These are phyloP conservation scores for Delichon dasypus DNA, from an alignment of 2,797 vertebrate genomes.

Conservation along the genomic window DNA sequence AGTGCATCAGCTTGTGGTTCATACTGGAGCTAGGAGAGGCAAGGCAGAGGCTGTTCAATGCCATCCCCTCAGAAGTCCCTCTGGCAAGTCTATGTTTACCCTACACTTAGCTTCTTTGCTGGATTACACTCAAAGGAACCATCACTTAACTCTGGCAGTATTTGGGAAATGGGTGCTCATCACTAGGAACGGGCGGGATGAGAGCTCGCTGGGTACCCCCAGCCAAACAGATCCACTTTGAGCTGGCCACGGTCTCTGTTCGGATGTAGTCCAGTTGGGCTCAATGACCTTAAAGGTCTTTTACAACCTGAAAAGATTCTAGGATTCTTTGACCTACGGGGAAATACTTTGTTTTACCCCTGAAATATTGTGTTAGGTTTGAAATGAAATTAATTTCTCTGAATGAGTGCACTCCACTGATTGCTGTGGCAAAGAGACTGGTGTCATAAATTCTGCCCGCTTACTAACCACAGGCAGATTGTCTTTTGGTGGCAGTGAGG, in stretches of 20 bases:
- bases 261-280: not conserved
- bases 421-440: not conserved
- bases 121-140: not conserved
- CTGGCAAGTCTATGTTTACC: not conserved
- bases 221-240: not conserved
- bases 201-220: not conserved
- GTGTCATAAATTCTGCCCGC: not conserved
- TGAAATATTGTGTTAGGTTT: not conserved
- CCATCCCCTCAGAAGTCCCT: not conserved
- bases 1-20: not conserved
- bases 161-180: not conserved
- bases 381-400: not conserved
- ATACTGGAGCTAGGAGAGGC: not conserved
- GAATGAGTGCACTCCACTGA: not conserved
- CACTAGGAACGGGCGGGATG: not conserved
- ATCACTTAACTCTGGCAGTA: not conserved
- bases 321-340: not conserved
- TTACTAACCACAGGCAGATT: not conserved
- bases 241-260: not conserved
- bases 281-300: not conserved
- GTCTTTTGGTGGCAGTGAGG: not conserved
- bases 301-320: not conserved
- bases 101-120: not conserved
- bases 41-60: not conserved
- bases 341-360: not conserved